These are phyloP conservation scores for Polyergus mexicanus DNA, from an alignment of 1,140 invertebrate species.

Conservation along the genomic window DNA sequence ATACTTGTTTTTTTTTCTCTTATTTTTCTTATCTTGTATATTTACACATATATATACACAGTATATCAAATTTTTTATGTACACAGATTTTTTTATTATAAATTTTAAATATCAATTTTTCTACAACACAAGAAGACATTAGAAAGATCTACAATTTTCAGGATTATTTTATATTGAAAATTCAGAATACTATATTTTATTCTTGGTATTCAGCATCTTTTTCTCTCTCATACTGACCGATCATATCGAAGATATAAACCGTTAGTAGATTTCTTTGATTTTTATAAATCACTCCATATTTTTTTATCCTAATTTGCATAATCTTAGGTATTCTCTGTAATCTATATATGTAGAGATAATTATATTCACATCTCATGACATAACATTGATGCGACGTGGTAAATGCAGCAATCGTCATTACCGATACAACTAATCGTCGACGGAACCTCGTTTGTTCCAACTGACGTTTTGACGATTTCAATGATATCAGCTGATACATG, in stretches of 20 bases:
- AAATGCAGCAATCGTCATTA: constrained; percentile 21
- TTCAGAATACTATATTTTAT: too few relatives aligned
- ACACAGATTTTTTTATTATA: neutral
- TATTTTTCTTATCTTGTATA: neutral
- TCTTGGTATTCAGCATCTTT: too few relatives aligned
- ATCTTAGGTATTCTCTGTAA: too few relatives aligned
- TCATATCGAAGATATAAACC: too few relatives aligned
- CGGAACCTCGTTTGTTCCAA: neutral
- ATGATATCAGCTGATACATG: neutral
- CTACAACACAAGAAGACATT: too few relatives aligned
- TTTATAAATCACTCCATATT: neutral
- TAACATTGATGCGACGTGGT: neutral
- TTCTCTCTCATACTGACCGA: too few relatives aligned
- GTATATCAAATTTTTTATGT: neutral
- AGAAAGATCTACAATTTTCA: too few relatives aligned
- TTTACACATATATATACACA: neutral
- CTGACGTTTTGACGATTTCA: neutral
- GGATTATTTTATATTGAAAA: too few relatives aligned
- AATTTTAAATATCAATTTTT: neutral
- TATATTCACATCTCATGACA: neutral
- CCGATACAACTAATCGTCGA: neutral
- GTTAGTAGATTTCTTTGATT: neutral
- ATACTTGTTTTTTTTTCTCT: neutral
- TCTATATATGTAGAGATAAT: neutral
- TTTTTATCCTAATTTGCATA: neutral